Evolutionary conservation across 92 coral and sea anemone genomes (phyloP), one percentile per base, ranked within the genome.

Genomic region (Bergia puertoricense): DNA sequence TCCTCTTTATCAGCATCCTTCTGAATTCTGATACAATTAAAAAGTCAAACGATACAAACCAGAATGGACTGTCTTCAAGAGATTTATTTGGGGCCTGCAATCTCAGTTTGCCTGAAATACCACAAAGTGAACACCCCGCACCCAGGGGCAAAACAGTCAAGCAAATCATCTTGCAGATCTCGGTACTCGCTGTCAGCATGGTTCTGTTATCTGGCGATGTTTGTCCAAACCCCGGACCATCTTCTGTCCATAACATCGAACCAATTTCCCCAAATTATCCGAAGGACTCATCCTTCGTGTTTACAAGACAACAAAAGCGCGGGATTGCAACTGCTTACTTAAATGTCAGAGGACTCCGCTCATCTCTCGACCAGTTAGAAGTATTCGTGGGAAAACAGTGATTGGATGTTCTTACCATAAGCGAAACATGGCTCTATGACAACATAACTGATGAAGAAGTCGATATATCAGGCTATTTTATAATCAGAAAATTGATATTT

Each of bases 351-450:
- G 91, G 91, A 14, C 76, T 91, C 79, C 77, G 79, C 80, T 88
- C 91, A 50, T 85, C 91, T 73, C 51, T 88, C 23, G 93, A 88
- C 79, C 83, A 91, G 69, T 77, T 91, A 79, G 76, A 71, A 81
- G 59, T 54, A 81, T 88, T 91, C 36, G 69, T 88, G 80, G 80
- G 46, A 36, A 88, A 76, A 44, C 76, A 83, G 18, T 74, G 85
- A 48, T 50, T 88, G 67, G 91, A 91, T 67, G 86, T 91, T 74
- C 59, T 91, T 41, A 88, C 89, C 39, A 43, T 62, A 18, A 88
- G 88, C 66, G 93, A 90, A 48, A 86, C 85, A 50, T 81, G 90
- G 93, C 79, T 91, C 51, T 37, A 87, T 23, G 74, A 77, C 68
- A 80, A 81, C 51, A 51, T 87, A 66, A 18, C 82, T 8, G 77